A percentile compares a stretch with the other conserved stretches of the same genome.
phyloP scores from a whole-genome alignment of 2,888 invertebrate genomes.

The Monoplex corrugatus region DNA sequence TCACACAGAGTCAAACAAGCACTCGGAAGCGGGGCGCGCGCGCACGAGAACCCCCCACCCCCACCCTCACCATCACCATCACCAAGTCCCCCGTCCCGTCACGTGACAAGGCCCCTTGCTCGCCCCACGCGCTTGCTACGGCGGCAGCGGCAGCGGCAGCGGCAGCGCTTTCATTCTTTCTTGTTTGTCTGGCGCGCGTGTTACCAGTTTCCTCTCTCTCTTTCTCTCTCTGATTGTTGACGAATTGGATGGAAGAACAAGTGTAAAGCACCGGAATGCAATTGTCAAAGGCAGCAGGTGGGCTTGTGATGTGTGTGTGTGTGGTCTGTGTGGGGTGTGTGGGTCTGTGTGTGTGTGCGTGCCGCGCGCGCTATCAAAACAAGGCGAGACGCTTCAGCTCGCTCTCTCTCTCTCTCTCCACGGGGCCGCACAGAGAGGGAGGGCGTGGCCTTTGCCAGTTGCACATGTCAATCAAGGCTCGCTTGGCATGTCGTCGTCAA shows the following conservation, averaged over 20 bases:
- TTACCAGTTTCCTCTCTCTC: slow-evolving; percentile 10
- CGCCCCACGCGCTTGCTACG: too few species aligned
- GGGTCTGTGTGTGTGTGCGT: too few species aligned
- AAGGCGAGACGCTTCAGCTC: too few species aligned
- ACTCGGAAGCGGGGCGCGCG: not conserved
- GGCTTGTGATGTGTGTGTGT: not conserved
- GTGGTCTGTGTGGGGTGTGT: too few species aligned
- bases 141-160: too few species aligned
- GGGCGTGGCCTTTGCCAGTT: not conserved
- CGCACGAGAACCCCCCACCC: not conserved
- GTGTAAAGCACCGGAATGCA: not conserved
- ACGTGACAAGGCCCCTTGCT: not conserved
- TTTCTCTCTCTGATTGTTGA: slow-evolving; percentile 37
- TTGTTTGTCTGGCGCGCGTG: not conserved
- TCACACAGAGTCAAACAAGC: not conserved
- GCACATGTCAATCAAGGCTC: not conserved
- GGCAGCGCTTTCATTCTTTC: too few species aligned
- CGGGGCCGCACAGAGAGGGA: not conserved
- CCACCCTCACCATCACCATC: too few species aligned
- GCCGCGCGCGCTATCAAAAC: too few species aligned
- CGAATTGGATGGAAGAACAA: not conserved
- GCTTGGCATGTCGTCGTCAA: not conserved
- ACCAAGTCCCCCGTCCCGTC: too few species aligned
- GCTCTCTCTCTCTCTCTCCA: too few species aligned
- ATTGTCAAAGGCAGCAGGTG: not conserved